Evolutionary conservation across 2,113 vertebrate species (phyloP).

Genomic region (Sminthopsis crassicaudata): DNA sequence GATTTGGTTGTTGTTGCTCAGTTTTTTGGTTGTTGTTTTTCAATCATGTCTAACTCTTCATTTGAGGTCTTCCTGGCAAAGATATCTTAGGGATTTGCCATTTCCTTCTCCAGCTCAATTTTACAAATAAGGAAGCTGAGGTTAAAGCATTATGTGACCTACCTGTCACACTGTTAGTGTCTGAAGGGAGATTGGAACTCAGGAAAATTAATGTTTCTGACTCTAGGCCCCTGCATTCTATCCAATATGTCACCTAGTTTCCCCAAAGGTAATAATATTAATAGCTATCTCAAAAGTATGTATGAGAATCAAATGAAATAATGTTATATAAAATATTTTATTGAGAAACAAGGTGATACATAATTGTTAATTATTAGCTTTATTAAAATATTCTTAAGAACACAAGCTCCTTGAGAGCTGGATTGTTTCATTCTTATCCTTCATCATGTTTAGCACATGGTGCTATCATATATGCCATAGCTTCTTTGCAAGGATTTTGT

Average conservation of each 20-base stretch:
- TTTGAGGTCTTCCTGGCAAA: too few species aligned
- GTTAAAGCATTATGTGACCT: too few species aligned
- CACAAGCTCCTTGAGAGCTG: background rate
- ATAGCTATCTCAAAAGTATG: slow-evolving; percentile 39
- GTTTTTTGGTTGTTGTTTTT: too few species aligned
- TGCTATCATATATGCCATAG: background rate
- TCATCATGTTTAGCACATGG: background rate
- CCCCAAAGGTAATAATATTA: background rate
- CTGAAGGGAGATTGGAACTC: too few species aligned
- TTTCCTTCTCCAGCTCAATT: too few species aligned
- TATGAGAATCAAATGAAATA: slow-evolving; percentile 58
- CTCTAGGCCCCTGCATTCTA: too few species aligned
- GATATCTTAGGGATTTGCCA: too few species aligned
- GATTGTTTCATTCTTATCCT: background rate
- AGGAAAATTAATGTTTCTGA: too few species aligned
- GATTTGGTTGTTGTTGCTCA: too few species aligned
- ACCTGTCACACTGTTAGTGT: too few species aligned
- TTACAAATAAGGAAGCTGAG: too few species aligned
- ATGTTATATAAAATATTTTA: background rate
- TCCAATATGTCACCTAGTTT: background rate
- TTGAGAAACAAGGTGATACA: background rate
- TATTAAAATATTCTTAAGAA: background rate
- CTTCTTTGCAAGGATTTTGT: background rate
- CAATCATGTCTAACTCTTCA: too few species aligned
- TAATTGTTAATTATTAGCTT: background rate